A percentile compares a stretch with the other conserved stretches of the same genome.
phyloP scores from a whole-genome alignment of 2,797 vertebrate species.

The Pangasius larnaudii region DNA sequence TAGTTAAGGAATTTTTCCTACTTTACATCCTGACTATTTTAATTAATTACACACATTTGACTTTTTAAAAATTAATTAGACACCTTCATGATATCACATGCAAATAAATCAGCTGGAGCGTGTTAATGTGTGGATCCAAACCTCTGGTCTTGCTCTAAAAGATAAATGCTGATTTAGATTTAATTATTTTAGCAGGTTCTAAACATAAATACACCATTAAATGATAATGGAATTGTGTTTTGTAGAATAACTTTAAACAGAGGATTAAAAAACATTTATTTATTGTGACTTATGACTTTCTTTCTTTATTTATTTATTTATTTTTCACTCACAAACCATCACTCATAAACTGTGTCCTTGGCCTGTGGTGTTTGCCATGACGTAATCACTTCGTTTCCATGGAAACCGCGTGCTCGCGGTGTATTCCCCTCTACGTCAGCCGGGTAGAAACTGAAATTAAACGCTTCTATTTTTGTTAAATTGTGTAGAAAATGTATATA shows the following conservation, averaged over 20 bases:
- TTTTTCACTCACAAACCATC: background rate
- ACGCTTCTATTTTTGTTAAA: too few species aligned
- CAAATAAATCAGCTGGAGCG: background rate
- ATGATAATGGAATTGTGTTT: background rate
- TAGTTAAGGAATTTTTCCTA: background rate
- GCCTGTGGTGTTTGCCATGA: too few species aligned
- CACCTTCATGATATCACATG: background rate
- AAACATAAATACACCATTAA: background rate
- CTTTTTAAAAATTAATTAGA: background rate
- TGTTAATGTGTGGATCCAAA: background rate
- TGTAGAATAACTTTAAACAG: background rate
- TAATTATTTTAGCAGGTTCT: background rate
- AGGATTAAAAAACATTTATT: background rate
- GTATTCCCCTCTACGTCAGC: conserved; percentile 22
- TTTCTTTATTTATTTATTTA: background rate
- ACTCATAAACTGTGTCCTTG: background rate
- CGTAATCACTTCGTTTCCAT: conserved; percentile 24
- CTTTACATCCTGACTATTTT: background rate
- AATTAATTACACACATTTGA: background rate
- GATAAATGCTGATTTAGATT: too few species aligned
- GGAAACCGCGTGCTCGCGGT: background rate
- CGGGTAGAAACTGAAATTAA: conserved; percentile 31
- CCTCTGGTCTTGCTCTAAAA: background rate
- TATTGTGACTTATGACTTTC: too few species aligned
- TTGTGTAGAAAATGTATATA: background rate